Evolutionary conservation across 2,113 vertebrate species (phyloP).

Genomic region (Pseudopodoces humilis): DNA sequence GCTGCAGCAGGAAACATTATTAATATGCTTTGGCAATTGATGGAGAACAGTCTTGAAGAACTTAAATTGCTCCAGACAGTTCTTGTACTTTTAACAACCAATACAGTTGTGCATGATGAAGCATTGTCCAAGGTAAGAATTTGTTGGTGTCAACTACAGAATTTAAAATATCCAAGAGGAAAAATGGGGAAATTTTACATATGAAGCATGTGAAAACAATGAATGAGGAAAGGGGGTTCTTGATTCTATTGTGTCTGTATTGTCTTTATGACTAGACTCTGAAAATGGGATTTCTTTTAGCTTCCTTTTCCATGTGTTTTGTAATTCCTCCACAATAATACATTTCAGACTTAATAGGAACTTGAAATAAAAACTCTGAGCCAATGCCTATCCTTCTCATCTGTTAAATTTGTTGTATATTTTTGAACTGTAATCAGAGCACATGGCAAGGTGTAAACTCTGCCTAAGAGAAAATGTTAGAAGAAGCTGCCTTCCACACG

Average conservation of each 20-base stretch:
- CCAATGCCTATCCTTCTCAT: not conserved
- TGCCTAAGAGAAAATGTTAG: not conserved
- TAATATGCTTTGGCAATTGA: slow-evolving; percentile 99
- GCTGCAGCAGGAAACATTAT: slow-evolving; percentile 97
- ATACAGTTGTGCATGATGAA: slow-evolving; percentile 97
- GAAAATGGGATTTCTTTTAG: not conserved
- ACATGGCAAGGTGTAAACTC: not conserved
- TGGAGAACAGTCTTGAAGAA: slow-evolving; percentile 98
- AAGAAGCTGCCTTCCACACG: not conserved
- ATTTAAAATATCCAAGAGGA: not conserved
- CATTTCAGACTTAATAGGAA: not conserved
- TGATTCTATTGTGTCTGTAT: not conserved
- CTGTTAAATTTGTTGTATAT: not conserved
- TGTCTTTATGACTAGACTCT: not conserved
- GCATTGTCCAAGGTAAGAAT: slow-evolving; percentile 91
- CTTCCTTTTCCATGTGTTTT: not conserved
- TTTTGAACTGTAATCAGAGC: not conserved
- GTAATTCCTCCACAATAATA: not conserved
- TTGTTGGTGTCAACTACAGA: not conserved
- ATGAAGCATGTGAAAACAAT: not conserved
- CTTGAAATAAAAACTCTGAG: not conserved
- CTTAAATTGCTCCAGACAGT: slow-evolving; percentile 97
- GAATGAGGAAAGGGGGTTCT: not conserved
- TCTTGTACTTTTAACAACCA: slow-evolving; percentile 95
- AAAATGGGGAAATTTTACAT: not conserved